Evolutionary conservation across 2,888 invertebrate species (phyloP).

Genomic region (Carcina quercana): DNA sequence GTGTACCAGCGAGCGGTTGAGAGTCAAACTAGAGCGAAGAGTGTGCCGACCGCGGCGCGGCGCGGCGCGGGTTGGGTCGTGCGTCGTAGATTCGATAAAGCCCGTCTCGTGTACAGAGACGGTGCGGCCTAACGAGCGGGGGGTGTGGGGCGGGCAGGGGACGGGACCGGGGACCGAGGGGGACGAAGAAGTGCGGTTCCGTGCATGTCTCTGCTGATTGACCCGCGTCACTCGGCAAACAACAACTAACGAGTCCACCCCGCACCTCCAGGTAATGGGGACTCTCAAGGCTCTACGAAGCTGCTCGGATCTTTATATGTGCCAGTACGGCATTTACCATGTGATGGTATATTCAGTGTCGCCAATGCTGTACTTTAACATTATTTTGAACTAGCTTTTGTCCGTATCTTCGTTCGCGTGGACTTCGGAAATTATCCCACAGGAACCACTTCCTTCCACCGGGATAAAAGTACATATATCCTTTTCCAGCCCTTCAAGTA

Average conservation of each 20-base stretch:
- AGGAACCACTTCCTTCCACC: too few relatives aligned
- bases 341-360: too few relatives aligned
- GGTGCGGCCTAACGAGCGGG: conserved; percentile 65
- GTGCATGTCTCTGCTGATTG: conserved; percentile 75
- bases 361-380: too few relatives aligned
- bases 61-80: conserved; percentile 61
- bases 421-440: too few relatives aligned
- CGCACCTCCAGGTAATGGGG: conserved; percentile 65
- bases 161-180: conserved; percentile 23
- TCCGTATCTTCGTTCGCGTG: too few relatives aligned
- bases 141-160: conserved; percentile 28
- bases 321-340: too few relatives aligned
- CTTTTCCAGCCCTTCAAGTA: too few relatives aligned
- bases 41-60: conserved; percentile 60
- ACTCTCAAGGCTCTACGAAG: too few relatives aligned
- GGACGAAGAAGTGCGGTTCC: conserved; percentile 73
- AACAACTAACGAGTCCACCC: conserved; percentile 73
- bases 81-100: conserved; percentile 74
- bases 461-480: too few relatives aligned
- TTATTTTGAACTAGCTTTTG: too few relatives aligned
- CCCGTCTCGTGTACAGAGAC: conserved; percentile 71
- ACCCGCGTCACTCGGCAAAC: conserved; percentile 75
- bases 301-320: too few relatives aligned
- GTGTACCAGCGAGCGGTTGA: conserved; percentile 66
- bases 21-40: conserved; percentile 63